Base-by-base conservation (phyloP, 2,113 vertebrate genomes). In the Glaucomys volans region DNA sequence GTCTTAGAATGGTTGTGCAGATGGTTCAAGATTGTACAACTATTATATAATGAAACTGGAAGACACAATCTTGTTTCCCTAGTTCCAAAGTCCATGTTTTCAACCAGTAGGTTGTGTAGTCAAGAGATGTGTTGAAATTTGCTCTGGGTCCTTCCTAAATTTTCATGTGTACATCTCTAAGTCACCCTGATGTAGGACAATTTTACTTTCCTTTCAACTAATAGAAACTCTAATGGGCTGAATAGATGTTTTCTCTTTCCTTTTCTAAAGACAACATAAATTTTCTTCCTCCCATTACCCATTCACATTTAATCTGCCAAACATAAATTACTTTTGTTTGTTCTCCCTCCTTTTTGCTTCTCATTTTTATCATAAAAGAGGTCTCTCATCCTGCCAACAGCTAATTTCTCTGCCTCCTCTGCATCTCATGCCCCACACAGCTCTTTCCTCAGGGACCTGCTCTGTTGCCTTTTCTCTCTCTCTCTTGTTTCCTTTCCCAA, bases 221-320 rank as follows among this genome's bases (percentile, higher is more conserved):
- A 66, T 2, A 95, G 69, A 40, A 91, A 50, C 8, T 32, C 44
- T 83, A 84, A 92, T 44, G 54, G 62, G 47, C n/a, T 59, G 80
- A 72, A 52, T 59, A 47, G 40, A 77, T 37, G 8, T 59, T 84
- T 95, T 44, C 64, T 62, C 72, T 79, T 57, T 92, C 47, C 24
- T 91, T 47, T 87, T 80, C 81, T 82, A 20, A n/a, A 42, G 47
- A 75, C 6, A 44, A 16, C 4, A 12, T 67, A 62, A 5, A 47
- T 88, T 80, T 82, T 62, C n/a, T 76, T 67, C 28, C n/a, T 95
- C 35, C 28, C 54, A 62, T 66, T 87, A 90, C 47, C 80, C 35
- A 20, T 42, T 50, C 75, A 71, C 11, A 42, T 54, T 79, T 79
- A 95, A 75, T 91, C 71, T 81, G 37, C 32, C 28, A 84, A 42